Evolutionary conservation across 2,113 vertebrate genomes (phyloP).

Genomic region (Synchiropus splendidus): DNA sequence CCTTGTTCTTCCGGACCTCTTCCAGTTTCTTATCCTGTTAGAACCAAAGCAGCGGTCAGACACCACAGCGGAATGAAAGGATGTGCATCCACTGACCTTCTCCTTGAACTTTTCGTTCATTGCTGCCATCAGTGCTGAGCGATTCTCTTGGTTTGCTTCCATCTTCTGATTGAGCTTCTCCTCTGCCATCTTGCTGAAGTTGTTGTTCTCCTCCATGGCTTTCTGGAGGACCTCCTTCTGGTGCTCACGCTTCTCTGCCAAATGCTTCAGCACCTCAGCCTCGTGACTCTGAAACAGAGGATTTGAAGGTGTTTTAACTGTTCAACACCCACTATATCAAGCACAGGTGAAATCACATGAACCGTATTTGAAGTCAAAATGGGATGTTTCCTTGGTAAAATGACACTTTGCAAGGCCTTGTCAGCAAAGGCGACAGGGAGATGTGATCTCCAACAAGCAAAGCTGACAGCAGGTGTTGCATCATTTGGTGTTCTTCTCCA

Average conservation of each 20-base stretch:
- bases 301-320: no score
- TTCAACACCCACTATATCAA: no score
- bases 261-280: constrained; percentile 91
- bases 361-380: no score
- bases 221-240: constrained; percentile 95
- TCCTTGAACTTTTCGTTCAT: constrained; percentile 94
- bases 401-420: background rate
- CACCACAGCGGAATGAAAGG: fast-evolving
- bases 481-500: no score
- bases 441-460: no score
- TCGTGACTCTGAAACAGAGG: constrained; percentile 76
- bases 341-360: no score
- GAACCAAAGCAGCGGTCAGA: background rate
- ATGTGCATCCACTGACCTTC: constrained; percentile 63
- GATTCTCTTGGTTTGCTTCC: constrained; percentile 96
- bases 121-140: constrained; percentile 87
- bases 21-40: constrained; percentile 91
- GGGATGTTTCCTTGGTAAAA: background rate
- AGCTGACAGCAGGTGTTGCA: no score
- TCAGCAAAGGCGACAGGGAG: no score
- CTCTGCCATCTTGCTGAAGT: constrained; percentile 97
- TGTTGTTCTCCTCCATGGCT: constrained; percentile 91
- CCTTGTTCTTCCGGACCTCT: constrained; percentile 95
- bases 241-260: constrained; percentile 93
- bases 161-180: constrained; percentile 97